Percentiles rank a stretch among this genome's conserved stretches.
phyloP scores from a whole-genome alignment of 2,113 vertebrate genomes.

The Glaucidium brasilianum region DNA sequence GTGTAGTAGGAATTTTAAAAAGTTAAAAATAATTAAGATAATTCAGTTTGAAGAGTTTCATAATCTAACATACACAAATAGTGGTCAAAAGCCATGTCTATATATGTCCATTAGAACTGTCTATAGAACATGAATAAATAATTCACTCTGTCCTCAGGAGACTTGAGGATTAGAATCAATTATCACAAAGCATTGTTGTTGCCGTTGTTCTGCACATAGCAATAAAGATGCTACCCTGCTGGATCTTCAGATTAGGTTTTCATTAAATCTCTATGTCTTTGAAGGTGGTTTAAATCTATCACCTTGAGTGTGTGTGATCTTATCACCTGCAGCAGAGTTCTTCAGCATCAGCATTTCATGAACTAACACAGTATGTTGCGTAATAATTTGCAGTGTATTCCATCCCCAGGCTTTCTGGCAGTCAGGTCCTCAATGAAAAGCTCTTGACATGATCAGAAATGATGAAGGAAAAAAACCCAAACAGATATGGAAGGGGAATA shows the following conservation, averaged over 20 bases:
- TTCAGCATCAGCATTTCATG: background rate
- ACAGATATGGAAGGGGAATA: background rate
- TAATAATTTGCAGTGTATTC: background rate
- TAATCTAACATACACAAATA: background rate
- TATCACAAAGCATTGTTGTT: background rate
- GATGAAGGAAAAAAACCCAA: background rate
- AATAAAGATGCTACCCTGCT: background rate
- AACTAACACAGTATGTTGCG: background rate
- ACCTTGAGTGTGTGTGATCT: background rate
- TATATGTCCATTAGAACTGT: background rate
- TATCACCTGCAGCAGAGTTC: background rate
- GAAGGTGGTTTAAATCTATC: background rate
- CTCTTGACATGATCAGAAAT: background rate
- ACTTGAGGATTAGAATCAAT: background rate
- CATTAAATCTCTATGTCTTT: background rate
- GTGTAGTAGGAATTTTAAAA: background rate
- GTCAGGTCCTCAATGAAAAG: background rate
- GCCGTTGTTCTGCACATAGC: background rate
- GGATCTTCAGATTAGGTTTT: background rate
- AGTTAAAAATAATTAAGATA: background rate
- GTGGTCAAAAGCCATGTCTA: background rate
- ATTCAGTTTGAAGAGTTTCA: background rate
- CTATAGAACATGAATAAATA: background rate
- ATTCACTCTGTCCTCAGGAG: background rate
- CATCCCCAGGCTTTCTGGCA: background rate